Evolutionary conservation across 1,140 invertebrate genomes (phyloP).

Genomic region (Drosophila tsacasi): DNA sequence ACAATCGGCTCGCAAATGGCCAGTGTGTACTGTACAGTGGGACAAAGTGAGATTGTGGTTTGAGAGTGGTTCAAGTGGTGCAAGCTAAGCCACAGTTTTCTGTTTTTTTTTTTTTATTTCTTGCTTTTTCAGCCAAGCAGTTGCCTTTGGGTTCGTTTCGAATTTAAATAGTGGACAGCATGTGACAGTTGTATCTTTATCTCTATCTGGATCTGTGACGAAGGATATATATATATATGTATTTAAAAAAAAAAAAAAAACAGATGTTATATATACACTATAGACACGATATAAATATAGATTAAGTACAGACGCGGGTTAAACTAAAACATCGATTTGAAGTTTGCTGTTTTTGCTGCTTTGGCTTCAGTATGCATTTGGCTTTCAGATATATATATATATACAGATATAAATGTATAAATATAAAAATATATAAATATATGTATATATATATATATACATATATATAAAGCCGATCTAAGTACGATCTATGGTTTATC

Average conservation of each 20-base stretch:
- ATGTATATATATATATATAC: constrained; percentile 24
- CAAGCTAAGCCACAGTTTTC: constrained; percentile 65
- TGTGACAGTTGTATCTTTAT: constrained; percentile 22
- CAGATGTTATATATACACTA: constrained; percentile 33
- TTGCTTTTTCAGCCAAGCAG: constrained; percentile 27
- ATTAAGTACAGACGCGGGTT: constrained; percentile 37
- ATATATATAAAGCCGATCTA: constrained; percentile 33
- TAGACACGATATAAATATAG: constrained; percentile 19
- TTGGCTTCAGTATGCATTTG: constrained; percentile 38
- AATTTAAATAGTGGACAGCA: constrained; percentile 31
- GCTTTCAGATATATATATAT: constrained; percentile 22
- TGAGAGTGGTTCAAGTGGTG: constrained; percentile 47
- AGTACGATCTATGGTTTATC: constrained; percentile 41
- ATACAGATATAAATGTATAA: constrained; percentile 22
- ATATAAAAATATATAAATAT: constrained; percentile 22
- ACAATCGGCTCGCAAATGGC: constrained; percentile 32
- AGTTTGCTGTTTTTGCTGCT: constrained; percentile 36
- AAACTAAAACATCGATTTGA: constrained; percentile 53
- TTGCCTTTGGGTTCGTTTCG: constrained; percentile 23
- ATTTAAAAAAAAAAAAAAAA: constrained; percentile 3
- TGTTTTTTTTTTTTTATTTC: neutral
- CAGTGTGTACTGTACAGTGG: constrained; percentile 36
- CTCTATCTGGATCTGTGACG: constrained; percentile 10
- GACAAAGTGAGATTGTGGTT: constrained; percentile 39
- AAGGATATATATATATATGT: constrained; percentile 1